Evolutionary conservation across 2,797 vertebrate genomes (phyloP).

Genomic region (Lophotriccus pileatus): DNA sequence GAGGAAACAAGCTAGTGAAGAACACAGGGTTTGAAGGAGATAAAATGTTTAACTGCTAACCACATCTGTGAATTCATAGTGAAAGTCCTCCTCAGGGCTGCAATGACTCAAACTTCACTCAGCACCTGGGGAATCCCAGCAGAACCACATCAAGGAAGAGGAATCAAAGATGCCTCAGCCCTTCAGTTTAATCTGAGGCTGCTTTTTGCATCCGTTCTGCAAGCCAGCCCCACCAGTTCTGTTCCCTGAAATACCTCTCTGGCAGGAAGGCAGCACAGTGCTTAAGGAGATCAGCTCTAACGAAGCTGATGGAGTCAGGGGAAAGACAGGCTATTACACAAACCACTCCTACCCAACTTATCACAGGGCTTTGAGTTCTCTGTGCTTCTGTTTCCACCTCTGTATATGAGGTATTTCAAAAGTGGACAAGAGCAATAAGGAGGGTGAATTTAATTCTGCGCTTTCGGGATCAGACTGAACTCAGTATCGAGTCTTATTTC

Average conservation of each 20-base stretch:
- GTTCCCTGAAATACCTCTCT: constrained; percentile 9
- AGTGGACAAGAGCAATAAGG: neutral
- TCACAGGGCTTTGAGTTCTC: neutral
- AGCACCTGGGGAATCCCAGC: constrained; percentile 48
- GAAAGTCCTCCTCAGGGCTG: constrained; percentile 19
- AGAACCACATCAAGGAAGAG: constrained; percentile 41
- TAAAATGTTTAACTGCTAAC: constrained; percentile 17
- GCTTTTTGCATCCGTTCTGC: neutral
- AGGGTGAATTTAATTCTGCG: neutral
- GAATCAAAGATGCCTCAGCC: neutral
- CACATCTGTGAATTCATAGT: constrained; percentile 32
- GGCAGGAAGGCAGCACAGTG: neutral
- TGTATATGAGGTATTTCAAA: neutral
- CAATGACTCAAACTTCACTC: constrained; percentile 2
- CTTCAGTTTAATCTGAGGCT: neutral
- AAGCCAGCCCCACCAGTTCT: constrained; percentile 11
- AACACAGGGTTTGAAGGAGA: neutral
- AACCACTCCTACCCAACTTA: neutral
- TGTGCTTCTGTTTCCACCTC: neutral
- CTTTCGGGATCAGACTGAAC: neutral
- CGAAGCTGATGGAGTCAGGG: neutral
- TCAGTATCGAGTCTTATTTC: neutral
- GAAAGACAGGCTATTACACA: neutral
- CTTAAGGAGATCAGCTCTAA: neutral
- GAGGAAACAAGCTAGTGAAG: constrained; percentile 19